Percentiles rank a stretch among this genome's conserved stretches.
phyloP scores from a whole-genome alignment of 2,888 invertebrate species.

The Noctua fimbriata region DNA sequence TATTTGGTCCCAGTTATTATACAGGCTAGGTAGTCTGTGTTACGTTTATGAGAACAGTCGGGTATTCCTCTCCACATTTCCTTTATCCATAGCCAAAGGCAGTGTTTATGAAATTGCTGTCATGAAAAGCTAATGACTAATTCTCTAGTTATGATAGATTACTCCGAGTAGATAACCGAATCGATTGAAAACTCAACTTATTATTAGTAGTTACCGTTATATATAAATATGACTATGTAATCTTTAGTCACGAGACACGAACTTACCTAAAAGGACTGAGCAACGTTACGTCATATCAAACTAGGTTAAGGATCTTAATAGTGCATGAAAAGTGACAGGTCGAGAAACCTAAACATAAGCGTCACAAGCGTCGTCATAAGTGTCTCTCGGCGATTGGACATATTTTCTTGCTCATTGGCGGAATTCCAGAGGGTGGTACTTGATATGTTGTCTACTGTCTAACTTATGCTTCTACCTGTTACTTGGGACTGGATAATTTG shows the following conservation, averaged over 20 bases:
- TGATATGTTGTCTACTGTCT: too few species aligned
- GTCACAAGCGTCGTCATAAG: too few species aligned
- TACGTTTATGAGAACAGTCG: neutral
- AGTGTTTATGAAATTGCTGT: neutral
- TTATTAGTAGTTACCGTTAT: slow-evolving; percentile 16
- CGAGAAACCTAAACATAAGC: slow-evolving; percentile 1
- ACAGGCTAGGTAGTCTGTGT: neutral
- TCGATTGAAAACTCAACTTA: slow-evolving; percentile 10
- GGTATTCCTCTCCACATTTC: neutral
- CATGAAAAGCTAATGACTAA: neutral
- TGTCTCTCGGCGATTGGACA: too few species aligned
- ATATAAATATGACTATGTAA: slow-evolving; percentile 36
- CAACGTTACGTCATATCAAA: slow-evolving; percentile 42
- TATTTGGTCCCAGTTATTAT: neutral
- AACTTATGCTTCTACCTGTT: too few species aligned
- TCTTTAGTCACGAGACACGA: slow-evolving; percentile 33
- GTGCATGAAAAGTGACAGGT: slow-evolving; percentile 50
- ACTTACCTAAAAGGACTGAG: slow-evolving; percentile 15
- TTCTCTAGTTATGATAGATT: neutral
- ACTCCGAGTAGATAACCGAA: neutral
- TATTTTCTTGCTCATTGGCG: too few species aligned
- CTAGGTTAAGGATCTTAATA: slow-evolving; percentile 56
- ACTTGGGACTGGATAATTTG: too few species aligned
- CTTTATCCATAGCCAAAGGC: neutral
- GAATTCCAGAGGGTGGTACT: too few species aligned